These are phyloP conservation scores for Toxotes jaculatrix DNA, from an alignment of 2,113 vertebrate genomes.

Conservation along the genomic window DNA sequence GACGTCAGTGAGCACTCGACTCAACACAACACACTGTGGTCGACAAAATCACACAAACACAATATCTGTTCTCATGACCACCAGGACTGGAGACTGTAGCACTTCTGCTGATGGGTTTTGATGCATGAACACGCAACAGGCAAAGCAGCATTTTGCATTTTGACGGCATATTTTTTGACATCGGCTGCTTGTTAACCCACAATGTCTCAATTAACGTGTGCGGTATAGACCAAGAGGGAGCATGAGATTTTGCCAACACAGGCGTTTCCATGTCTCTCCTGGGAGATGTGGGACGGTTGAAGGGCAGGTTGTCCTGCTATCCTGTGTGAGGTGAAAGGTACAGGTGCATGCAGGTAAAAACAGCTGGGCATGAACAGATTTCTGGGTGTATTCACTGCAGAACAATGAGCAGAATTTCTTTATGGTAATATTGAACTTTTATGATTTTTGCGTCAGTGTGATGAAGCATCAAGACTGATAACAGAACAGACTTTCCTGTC, in stretches of 20 bases:
- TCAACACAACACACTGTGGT: constrained; percentile 23
- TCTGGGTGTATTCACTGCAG: neutral
- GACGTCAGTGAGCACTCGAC: neutral
- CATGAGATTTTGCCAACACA: too few species aligned
- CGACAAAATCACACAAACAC: constrained; percentile 34
- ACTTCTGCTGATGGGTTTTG: constrained; percentile 16
- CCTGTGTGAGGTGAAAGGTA: neutral
- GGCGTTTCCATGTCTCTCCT: too few species aligned
- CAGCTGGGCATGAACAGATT: too few species aligned
- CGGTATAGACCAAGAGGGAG: too few species aligned
- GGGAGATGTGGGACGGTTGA: neutral
- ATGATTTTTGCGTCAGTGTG: neutral
- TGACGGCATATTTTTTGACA: neutral
- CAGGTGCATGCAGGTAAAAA: neutral
- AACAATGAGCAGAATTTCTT: constrained; percentile 5
- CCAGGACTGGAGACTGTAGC: neutral
- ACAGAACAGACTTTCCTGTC: neutral
- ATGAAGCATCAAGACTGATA: neutral
- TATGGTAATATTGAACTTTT: neutral
- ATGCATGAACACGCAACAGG: neutral
- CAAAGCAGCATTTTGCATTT: neutral
- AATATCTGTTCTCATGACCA: neutral
- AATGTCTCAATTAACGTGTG: too few species aligned
- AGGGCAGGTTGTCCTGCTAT: too few species aligned
- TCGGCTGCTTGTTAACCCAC: too few species aligned